These are phyloP conservation scores for Drosophila burlai DNA, from an alignment of 1,140 invertebrate species.

Conservation along the genomic window DNA sequence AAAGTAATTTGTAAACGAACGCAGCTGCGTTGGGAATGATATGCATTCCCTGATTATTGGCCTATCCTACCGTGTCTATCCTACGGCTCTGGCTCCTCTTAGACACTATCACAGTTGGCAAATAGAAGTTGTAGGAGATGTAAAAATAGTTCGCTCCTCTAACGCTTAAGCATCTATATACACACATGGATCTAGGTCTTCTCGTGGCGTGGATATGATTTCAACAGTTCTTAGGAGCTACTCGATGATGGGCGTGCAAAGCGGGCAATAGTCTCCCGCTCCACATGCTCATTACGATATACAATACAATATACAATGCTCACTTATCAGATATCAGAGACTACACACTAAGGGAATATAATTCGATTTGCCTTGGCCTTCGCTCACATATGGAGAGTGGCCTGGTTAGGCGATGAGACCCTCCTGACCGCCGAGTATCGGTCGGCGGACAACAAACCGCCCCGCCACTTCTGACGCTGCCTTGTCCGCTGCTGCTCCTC, in stretches of 20 bases:
- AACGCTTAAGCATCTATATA: slow-evolving; percentile 1
- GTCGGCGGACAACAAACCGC: background rate
- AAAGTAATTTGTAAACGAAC: slow-evolving; percentile 10
- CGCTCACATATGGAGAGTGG: slow-evolving; percentile 59
- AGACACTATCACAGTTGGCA: slow-evolving; percentile 64
- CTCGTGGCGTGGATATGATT: slow-evolving; percentile 34
- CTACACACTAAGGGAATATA: slow-evolving; percentile 12
- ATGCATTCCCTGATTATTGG: slow-evolving; percentile 39
- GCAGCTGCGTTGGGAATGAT: slow-evolving; percentile 32
- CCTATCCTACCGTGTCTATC: slow-evolving; percentile 36
- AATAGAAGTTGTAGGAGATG: slow-evolving; percentile 19
- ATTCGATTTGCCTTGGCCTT: slow-evolving; percentile 15
- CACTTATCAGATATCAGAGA: slow-evolving; percentile 26
- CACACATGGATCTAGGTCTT: slow-evolving; percentile 6
- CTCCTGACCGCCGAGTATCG: background rate
- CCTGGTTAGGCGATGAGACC: slow-evolving; percentile 41
- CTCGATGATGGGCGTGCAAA: slow-evolving; percentile 16
- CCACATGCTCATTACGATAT: slow-evolving; percentile 26
- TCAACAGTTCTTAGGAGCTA: slow-evolving; percentile 22
- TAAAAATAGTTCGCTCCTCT: slow-evolving; percentile 20
- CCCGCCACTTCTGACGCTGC: slow-evolving; percentile 31
- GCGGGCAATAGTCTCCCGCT: slow-evolving; percentile 40
- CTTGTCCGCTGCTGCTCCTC: slow-evolving; percentile 12
- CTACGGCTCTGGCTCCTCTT: slow-evolving; percentile 14
- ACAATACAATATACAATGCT: slow-evolving; percentile 13